Percentiles rank a stretch among this genome's conserved stretches.
Conservation (phyloP, 1,140 invertebrate genomes). For the Achatina immaculata region DNA sequence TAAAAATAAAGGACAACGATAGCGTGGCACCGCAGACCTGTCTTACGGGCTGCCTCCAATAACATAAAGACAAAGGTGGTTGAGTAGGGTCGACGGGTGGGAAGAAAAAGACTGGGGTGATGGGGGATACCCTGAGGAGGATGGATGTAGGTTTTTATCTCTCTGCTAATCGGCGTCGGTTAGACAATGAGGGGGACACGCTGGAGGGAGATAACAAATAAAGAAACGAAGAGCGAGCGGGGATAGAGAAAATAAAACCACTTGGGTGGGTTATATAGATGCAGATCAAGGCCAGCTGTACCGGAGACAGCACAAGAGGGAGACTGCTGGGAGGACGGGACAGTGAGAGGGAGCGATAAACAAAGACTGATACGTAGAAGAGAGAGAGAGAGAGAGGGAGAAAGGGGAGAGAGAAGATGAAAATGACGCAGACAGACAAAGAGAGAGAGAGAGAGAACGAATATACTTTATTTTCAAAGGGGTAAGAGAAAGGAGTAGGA, state of each 20-base stretch:
- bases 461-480: too few relatives aligned
- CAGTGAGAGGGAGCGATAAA: constrained; percentile 7
- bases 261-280: too few relatives aligned
- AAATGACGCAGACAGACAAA: not conserved
- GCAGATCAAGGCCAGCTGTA: too few relatives aligned
- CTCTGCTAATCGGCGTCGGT: not conserved
- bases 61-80: too few relatives aligned
- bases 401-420: too few relatives aligned
- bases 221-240: too few relatives aligned
- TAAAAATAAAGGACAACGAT: not conserved
- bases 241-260: too few relatives aligned
- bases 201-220: too few relatives aligned
- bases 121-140: not conserved
- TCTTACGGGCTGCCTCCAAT: too few relatives aligned
- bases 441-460: too few relatives aligned
- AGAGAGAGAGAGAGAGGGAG: not conserved
- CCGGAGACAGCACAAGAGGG: too few relatives aligned
- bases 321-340: not conserved
- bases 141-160: not conserved
- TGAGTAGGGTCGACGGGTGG: not conserved
- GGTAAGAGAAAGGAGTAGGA: not conserved
- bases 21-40: not conserved
- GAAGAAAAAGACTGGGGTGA: not conserved
- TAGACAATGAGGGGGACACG: too few relatives aligned
- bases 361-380: not conserved